phyloP scores from a whole-genome alignment of 2,888 invertebrate genomes.

The Ametastegia equiseti region DNA sequence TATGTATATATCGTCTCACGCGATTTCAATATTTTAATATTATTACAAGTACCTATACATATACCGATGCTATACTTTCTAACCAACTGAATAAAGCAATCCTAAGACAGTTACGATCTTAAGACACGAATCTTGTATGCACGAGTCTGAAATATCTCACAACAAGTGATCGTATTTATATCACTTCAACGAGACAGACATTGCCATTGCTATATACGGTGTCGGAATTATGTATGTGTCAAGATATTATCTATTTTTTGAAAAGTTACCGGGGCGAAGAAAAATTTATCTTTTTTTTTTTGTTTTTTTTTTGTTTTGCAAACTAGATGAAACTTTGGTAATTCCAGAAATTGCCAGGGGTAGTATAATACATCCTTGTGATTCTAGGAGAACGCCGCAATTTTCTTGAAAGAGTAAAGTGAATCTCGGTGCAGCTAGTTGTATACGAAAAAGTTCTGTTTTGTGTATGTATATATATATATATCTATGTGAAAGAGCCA shows the following conservation, averaged over 20 bases:
- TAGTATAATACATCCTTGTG: background rate
- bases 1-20: slow-evolving; percentile 37
- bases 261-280: background rate
- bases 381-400: background rate
- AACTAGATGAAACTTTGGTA: background rate
- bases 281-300: background rate
- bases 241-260: background rate
- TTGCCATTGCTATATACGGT: too few relatives aligned
- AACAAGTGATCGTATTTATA: background rate
- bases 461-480: background rate
- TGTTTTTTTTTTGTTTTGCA: background rate
- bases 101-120: slow-evolving; percentile 21
- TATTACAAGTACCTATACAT: slow-evolving; percentile 23
- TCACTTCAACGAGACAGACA: too few relatives aligned
- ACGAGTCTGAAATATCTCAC: background rate
- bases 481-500: background rate
- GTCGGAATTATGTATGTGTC: background rate
- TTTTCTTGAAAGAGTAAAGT: background rate
- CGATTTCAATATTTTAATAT: slow-evolving; percentile 37
- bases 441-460: slow-evolving; percentile 5
- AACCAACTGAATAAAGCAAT: slow-evolving; percentile 42
- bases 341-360: background rate
- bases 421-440: slow-evolving; percentile 1
- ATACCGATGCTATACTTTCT: slow-evolving; percentile 30
- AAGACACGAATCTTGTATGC: slow-evolving; percentile 5